A percentile compares a stretch with the other conserved stretches of the same genome.
phyloP scores from a whole-genome alignment of 2,888 invertebrate genomes.

The Mamestra brassicae region DNA sequence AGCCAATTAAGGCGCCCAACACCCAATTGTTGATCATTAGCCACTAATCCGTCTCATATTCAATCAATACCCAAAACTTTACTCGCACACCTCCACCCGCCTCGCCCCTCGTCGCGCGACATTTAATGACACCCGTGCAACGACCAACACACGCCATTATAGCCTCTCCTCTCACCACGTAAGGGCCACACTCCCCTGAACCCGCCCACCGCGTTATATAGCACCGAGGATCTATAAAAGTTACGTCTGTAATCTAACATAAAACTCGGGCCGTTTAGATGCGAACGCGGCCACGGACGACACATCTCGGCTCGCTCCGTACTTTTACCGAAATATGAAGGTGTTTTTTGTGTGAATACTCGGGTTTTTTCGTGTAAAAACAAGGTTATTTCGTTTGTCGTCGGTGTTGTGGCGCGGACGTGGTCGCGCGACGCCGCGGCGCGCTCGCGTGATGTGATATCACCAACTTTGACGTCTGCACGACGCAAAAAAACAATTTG shows the following conservation, averaged over 20 bases:
- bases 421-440: conserved; percentile 78
- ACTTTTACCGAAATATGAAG: conserved; percentile 90
- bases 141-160: conserved; percentile 79
- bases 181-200: conserved; percentile 85
- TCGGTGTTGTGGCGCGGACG: conserved; percentile 79
- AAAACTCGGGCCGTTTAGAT: conserved; percentile 91
- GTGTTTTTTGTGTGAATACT: conserved; percentile 87
- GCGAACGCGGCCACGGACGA: conserved; percentile 91
- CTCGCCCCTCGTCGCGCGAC: conserved; percentile 89
- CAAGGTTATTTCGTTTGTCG: conserved; percentile 77
- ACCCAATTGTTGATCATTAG: conserved; percentile 90
- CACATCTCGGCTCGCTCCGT: conserved; percentile 90
- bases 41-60: conserved; percentile 90
- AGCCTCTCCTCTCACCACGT: conserved; percentile 79
- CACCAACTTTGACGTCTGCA: conserved; percentile 81
- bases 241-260: conserved; percentile 91
- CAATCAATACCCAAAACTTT: conserved; percentile 91
- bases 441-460: conserved; percentile 78
- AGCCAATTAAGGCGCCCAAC: conserved; percentile 79
- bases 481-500: conserved; percentile 78
- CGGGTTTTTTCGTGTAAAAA: conserved; percentile 85
- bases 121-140: conserved; percentile 91
- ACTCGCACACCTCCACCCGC: conserved; percentile 89
- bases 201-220: conserved; percentile 90
- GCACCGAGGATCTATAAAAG: conserved; percentile 91